A percentile compares a stretch with the other conserved stretches of the same genome.
Evolutionary conservation across 2,113 vertebrate species (phyloP).

Genomic region (Myrmophylax atrothorax): DNA sequence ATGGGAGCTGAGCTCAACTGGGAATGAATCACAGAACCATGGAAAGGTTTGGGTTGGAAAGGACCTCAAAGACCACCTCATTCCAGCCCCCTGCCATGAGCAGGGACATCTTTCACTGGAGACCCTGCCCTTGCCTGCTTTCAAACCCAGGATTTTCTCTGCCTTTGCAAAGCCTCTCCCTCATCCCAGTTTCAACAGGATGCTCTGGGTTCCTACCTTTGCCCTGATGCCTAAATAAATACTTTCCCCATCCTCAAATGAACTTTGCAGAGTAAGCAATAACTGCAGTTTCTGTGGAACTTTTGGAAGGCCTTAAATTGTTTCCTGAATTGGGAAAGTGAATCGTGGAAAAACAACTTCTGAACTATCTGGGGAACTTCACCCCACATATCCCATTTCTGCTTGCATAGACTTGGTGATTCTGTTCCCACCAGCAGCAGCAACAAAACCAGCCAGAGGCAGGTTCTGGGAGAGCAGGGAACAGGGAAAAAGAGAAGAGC

Average conservation of each 20-base stretch:
- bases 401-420: fast-evolving
- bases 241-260: background rate
- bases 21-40: background rate
- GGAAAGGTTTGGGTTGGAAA: background rate
- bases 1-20: background rate
- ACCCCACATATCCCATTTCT: fast-evolving
- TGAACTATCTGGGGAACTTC: background rate
- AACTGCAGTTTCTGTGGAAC: background rate
- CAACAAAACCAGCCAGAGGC: background rate
- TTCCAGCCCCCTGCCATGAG: background rate
- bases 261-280: background rate
- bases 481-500: background rate
- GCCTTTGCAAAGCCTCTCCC: background rate
- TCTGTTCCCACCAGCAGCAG: background rate
- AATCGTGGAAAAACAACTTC: background rate
- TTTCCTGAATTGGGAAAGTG: background rate
- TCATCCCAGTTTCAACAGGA: no score
- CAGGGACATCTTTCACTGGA: background rate
- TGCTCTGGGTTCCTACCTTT: background rate
- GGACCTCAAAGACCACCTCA: background rate
- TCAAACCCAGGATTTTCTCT: background rate
- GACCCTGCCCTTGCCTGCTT: background rate
- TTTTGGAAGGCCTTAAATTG: background rate
- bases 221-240: background rate
- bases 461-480: background rate